Evolutionary conservation across 2,888 invertebrate genomes (phyloP).

Genomic region (Congeria kusceri): DNA sequence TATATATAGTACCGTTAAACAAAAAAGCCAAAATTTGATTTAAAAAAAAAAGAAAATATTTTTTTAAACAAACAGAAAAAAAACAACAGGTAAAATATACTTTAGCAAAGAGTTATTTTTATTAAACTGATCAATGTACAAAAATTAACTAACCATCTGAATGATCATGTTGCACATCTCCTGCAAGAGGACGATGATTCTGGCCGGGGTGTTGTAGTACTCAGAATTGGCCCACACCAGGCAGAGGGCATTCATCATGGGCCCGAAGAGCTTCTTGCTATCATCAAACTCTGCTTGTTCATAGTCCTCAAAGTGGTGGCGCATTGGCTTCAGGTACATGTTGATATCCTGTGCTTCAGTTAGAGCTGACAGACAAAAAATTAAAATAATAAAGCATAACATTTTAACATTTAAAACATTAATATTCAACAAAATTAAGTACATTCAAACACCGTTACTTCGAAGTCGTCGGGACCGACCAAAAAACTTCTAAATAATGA

Average conservation of each 20-base stretch:
- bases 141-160: slow-evolving; percentile 88
- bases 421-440: too few species aligned
- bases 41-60: too few species aligned
- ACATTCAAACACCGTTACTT: too few species aligned
- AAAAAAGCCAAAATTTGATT: too few species aligned
- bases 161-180: slow-evolving; percentile 96
- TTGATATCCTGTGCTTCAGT: slow-evolving; percentile 97
- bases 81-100: too few species aligned
- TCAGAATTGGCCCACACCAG: slow-evolving; percentile 95
- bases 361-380: slow-evolving; percentile 87
- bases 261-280: slow-evolving; percentile 89
- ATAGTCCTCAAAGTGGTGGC: slow-evolving; percentile 91
- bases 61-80: too few species aligned
- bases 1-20: too few species aligned
- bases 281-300: slow-evolving; percentile 87
- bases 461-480: too few species aligned
- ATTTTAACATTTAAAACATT: background rate
- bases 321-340: slow-evolving; percentile 93
- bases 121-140: too few species aligned
- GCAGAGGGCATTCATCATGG: slow-evolving; percentile 94
- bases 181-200: slow-evolving; percentile 94
- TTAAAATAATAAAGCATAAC: background rate
- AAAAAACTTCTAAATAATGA: too few species aligned
- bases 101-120: too few species aligned
- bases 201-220: slow-evolving; percentile 95